phyloP scores from a whole-genome alignment of 2,888 invertebrate species.

The Heliconius erato region DNA sequence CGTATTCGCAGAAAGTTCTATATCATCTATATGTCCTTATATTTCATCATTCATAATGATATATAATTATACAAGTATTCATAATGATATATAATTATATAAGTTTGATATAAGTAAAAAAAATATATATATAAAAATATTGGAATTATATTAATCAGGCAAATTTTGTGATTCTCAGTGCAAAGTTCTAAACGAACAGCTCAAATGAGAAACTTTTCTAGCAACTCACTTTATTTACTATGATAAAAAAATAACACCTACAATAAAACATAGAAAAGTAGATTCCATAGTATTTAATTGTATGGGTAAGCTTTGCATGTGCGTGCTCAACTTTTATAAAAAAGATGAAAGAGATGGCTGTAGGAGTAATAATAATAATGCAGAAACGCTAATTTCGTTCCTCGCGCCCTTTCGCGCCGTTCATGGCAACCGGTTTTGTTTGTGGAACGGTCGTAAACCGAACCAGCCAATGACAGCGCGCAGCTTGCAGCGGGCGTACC shows the following conservation, averaged over 20 bases:
- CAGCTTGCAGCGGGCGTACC: slow-evolving; percentile 73
- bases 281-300: slow-evolving; percentile 7
- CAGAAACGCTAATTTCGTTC: slow-evolving; percentile 73
- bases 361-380: slow-evolving; percentile 72
- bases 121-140: not conserved
- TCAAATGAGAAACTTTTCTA: not conserved
- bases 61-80: not conserved
- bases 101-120: not conserved
- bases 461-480: slow-evolving; percentile 70
- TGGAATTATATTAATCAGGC: not conserved
- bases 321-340: slow-evolving; percentile 6
- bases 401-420: slow-evolving; percentile 81
- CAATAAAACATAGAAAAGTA: slow-evolving; percentile 20
- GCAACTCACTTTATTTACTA: not conserved
- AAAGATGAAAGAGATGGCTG: slow-evolving; percentile 64
- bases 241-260: not conserved
- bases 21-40: not conserved
- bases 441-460: slow-evolving; percentile 78
- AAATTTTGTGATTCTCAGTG: not conserved
- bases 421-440: slow-evolving; percentile 84
- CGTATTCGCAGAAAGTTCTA: slow-evolving; percentile 31
- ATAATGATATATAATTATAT: not conserved
- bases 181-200: not conserved
- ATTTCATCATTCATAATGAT: not conserved
- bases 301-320: not conserved